Conservation (phyloP, 2,888 invertebrate genomes). For the Doris montereyensis region DNA sequence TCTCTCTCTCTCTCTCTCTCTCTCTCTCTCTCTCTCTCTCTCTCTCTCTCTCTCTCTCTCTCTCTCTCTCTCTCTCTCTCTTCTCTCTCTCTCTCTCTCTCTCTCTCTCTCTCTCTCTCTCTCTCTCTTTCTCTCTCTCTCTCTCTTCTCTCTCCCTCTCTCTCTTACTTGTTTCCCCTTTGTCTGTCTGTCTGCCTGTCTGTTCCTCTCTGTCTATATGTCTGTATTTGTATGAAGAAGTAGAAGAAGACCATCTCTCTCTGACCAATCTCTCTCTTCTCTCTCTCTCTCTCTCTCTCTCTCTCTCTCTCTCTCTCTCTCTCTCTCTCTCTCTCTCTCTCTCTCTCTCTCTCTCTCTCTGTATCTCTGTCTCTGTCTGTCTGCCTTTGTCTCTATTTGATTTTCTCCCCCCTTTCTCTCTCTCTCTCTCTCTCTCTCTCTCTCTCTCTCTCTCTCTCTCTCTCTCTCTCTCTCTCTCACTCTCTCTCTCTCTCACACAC, state of each 20-base stretch:
- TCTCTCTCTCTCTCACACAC: conserved; percentile 7
- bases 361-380: no score
- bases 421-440: conserved; percentile 32
- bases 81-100: neutral
- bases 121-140: conserved; percentile 77
- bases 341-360: conserved; percentile 28
- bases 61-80: neutral
- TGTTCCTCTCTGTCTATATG: no score
- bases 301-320: conserved; percentile 22
- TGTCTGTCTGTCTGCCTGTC: no score
- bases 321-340: conserved; percentile 28
- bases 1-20: conserved; percentile 29
- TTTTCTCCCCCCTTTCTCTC: conserved; percentile 13
- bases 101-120: neutral
- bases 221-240: neutral
- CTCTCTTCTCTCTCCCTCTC: no score
- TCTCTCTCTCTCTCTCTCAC: conserved; percentile 31
- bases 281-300: no score
- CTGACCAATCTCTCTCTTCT: neutral
- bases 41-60: conserved; percentile 19
- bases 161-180: no score
- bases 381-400: no score
- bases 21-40: conserved; percentile 18
- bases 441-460: conserved; percentile 26
- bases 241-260: neutral